These are phyloP conservation scores for Monopterus albus DNA, from an alignment of 2,113 vertebrate species.

Conservation along the genomic window DNA sequence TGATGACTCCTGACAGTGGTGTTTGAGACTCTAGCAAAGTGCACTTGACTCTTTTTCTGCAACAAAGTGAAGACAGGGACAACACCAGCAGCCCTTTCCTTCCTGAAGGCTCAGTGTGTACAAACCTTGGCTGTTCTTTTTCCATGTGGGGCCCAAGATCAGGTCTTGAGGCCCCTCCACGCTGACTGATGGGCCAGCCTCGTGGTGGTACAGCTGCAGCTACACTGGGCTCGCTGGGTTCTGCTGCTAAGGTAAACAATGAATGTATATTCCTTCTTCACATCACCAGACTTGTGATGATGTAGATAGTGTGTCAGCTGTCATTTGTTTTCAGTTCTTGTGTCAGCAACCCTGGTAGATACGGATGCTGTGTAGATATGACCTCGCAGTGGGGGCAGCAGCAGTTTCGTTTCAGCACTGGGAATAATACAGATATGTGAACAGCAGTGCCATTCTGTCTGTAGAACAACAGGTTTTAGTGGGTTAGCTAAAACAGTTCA, in stretches of 20 bases:
- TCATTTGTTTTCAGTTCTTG: constrained; percentile 58
- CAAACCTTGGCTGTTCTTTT: constrained; percentile 29
- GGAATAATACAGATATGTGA: constrained; percentile 37
- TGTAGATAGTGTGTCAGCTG: constrained; percentile 47
- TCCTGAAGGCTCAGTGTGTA: constrained; percentile 44
- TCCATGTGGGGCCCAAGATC: constrained; percentile 13
- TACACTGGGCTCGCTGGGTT: constrained; percentile 70
- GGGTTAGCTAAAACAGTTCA: constrained; percentile 60
- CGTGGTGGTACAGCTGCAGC: constrained; percentile 43
- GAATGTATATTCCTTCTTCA: constrained; percentile 82
- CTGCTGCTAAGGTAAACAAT: constrained; percentile 82
- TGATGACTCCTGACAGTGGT: constrained; percentile 21
- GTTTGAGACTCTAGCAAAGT: constrained; percentile 65
- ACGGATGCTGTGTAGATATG: constrained; percentile 12
- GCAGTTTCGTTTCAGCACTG: constrained; percentile 51
- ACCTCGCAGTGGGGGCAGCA: constrained; percentile 48
- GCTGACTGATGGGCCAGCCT: constrained; percentile 21
- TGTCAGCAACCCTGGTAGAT: constrained; percentile 34
- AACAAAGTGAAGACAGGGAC: constrained; percentile 70
- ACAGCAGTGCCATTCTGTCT: constrained; percentile 41
- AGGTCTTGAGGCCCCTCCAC: background rate
- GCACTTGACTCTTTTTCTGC: constrained; percentile 72
- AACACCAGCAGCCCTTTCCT: constrained; percentile 63
- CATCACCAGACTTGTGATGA: constrained; percentile 51
- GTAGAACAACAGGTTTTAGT: constrained; percentile 47